Percentiles rank a stretch among this genome's conserved stretches.
phyloP scores from a whole-genome alignment of 1,140 invertebrate species.

The Lasioglossum baleicum region DNA sequence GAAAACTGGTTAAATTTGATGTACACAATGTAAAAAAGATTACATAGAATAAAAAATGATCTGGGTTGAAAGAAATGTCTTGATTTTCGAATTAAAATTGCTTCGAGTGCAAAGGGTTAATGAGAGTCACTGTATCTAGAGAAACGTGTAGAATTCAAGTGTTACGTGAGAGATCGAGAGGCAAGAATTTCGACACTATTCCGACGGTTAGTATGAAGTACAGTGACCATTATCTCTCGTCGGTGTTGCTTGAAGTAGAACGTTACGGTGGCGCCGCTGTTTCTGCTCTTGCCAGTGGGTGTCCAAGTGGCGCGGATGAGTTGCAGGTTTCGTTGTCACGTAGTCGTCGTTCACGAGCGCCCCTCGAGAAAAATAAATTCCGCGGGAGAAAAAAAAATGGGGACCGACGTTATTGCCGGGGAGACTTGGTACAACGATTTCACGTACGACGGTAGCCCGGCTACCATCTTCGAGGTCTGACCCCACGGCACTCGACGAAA shows the following conservation, averaged over 20 bases:
- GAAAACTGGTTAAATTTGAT: no score
- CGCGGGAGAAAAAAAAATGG: neutral
- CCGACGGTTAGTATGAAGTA: no score
- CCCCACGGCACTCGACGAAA: constrained; percentile 27
- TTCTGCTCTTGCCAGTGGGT: neutral
- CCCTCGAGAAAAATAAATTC: constrained; percentile 58
- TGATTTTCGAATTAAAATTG: no score
- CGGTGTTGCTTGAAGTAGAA: neutral
- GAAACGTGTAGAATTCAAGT: no score
- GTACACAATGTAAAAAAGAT: no score
- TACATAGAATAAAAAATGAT: no score
- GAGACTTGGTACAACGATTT: constrained; percentile 18
- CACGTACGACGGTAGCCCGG: neutral
- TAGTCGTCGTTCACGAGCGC: constrained; percentile 36
- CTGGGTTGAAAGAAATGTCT: no score
- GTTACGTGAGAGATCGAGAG: no score
- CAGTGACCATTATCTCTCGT: neutral
- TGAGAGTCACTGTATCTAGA: no score
- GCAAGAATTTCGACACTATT: no score
- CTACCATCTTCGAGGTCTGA: constrained; percentile 27
- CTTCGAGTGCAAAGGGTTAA: no score
- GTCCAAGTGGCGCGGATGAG: neutral
- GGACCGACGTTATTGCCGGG: constrained; percentile 33
- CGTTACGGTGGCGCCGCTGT: neutral
- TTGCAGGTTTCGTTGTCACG: constrained; percentile 38